Evolutionary conservation across 2,888 invertebrate genomes (phyloP).

Genomic region (Acholoe squamosa): DNA sequence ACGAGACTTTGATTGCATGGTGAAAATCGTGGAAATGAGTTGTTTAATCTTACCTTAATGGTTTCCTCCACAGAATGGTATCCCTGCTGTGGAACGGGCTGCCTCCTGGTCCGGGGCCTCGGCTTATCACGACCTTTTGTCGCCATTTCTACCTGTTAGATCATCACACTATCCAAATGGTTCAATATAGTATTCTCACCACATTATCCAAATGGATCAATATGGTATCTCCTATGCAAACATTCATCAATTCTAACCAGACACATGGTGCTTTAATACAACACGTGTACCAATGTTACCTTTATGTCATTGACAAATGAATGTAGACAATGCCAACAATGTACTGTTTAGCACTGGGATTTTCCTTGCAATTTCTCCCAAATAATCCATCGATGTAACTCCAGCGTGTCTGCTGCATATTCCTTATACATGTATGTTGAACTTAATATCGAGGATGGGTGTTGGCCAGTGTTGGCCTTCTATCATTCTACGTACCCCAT

Average conservation of each 20-base stretch:
- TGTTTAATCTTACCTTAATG: not conserved
- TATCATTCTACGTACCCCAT: too few relatives aligned
- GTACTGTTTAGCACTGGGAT: not conserved
- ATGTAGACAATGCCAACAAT: not conserved
- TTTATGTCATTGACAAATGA: not conserved
- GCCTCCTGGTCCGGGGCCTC: not conserved
- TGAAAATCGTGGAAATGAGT: too few relatives aligned
- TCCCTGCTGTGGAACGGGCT: conserved; percentile 6
- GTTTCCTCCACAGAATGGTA: conserved; percentile 41
- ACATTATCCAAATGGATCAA: not conserved
- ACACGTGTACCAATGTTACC: not conserved
- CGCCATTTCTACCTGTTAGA: not conserved
- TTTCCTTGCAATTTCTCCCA: not conserved
- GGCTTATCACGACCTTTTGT: conserved; percentile 16
- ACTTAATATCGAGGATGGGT: not conserved
- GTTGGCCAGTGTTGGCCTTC: too few relatives aligned
- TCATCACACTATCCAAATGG: not conserved
- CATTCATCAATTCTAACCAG: not conserved
- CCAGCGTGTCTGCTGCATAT: not conserved
- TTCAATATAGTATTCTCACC: not conserved
- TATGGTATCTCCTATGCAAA: not conserved
- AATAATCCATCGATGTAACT: not conserved
- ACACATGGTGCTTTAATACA: not conserved
- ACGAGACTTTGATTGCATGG: too few relatives aligned
- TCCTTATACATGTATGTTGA: not conserved